These are phyloP conservation scores for Zaprionus inermis DNA, from an alignment of 1,140 invertebrate genomes.

Conservation along the genomic window DNA sequence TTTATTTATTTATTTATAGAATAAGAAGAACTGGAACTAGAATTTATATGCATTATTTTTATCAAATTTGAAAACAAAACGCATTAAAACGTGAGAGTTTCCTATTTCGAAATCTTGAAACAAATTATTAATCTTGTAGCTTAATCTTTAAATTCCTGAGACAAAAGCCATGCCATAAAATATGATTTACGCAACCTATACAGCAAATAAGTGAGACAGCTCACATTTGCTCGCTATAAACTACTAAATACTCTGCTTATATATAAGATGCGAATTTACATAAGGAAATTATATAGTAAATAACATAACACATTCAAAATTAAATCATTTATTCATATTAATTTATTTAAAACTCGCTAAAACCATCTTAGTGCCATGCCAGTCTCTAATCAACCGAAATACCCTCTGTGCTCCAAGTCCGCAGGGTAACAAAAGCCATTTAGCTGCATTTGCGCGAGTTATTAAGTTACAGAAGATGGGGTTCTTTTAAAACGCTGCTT, in stretches of 20 bases:
- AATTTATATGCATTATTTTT: not conserved
- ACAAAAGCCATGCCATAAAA: not conserved
- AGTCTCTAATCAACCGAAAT: too few species aligned
- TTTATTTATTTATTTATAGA: too few species aligned
- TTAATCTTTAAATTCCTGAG: not conserved
- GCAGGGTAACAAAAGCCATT: conserved; percentile 24
- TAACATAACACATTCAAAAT: not conserved
- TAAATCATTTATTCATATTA: too few species aligned
- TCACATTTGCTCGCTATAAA: not conserved
- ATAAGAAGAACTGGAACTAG: too few species aligned
- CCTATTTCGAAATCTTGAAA: not conserved
- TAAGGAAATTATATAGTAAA: too few species aligned
- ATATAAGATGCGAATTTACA: not conserved
- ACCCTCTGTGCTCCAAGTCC: not conserved
- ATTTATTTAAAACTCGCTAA: too few species aligned
- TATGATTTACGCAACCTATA: not conserved
- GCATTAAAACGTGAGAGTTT: not conserved
- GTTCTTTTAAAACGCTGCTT: conserved; percentile 9
- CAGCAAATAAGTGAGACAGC: accelerated
- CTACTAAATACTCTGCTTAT: not conserved
- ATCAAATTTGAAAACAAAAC: not conserved
- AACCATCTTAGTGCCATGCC: too few species aligned
- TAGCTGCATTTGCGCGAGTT: conserved; percentile 19
- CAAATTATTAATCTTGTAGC: not conserved
- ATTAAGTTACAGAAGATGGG: conserved; percentile 21